These are phyloP conservation scores for Cryptocephalus primarius DNA, from an alignment of 2,888 invertebrate genomes.

Conservation along the genomic window DNA sequence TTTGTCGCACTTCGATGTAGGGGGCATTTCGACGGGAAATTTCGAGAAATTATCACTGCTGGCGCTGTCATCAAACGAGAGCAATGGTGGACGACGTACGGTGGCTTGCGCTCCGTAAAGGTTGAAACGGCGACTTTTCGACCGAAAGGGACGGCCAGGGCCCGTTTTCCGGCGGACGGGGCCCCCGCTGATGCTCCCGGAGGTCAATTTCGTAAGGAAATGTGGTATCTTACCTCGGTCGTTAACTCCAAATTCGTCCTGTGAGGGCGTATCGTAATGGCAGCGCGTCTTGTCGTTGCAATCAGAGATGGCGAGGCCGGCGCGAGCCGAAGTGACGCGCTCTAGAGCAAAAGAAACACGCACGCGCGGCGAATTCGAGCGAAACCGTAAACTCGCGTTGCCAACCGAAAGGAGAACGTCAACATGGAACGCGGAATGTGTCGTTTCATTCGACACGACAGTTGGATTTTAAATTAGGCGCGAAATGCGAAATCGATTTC, in stretches of 20 bases:
- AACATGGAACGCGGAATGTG: no score
- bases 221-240: no score
- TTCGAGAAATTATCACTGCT: conserved; percentile 56
- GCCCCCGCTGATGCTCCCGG: not conserved
- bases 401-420: no score
- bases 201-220: not conserved
- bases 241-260: conserved; percentile 42
- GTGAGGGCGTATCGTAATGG: conserved; percentile 47
- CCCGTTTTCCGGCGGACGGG: no score
- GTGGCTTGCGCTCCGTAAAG: conserved; percentile 12
- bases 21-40: conserved; percentile 56
- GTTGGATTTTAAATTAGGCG: no score
- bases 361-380: no score
- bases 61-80: conserved; percentile 50
- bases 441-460: no score
- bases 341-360: not conserved
- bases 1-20: conserved; percentile 32
- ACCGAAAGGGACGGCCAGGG: no score
- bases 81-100: conserved; percentile 21
- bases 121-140: no score
- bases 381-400: no score
- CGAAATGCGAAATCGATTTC: no score
- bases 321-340: conserved; percentile 6
- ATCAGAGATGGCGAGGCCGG: conserved; percentile 42
- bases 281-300: conserved; percentile 34